Conservation (phyloP, 2,113 vertebrate species). For the Rhodinocichla rosea region DNA sequence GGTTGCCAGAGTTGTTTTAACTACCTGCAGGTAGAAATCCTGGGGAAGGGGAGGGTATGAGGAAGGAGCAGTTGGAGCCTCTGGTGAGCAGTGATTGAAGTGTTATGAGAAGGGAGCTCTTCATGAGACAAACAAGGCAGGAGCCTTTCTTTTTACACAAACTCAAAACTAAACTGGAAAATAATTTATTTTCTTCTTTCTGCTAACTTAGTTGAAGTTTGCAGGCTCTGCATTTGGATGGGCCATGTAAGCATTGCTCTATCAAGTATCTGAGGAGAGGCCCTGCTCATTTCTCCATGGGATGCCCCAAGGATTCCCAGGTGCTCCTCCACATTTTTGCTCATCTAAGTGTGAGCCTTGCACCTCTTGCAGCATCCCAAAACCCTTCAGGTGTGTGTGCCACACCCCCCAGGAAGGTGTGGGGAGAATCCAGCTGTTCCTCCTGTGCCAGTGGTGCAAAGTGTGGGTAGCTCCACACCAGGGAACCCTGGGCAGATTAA, state of each 20-base stretch:
- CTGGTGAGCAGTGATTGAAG: neutral
- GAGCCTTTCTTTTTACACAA: neutral
- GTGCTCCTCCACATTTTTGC: neutral
- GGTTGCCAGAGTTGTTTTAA: neutral
- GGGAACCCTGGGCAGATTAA: neutral
- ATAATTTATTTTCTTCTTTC: neutral
- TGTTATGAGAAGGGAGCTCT: neutral
- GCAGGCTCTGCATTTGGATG: neutral
- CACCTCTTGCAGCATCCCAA: neutral
- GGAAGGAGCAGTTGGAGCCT: neutral
- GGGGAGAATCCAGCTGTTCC: neutral
- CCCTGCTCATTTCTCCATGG: neutral
- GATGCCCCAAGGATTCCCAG: neutral
- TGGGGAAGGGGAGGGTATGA: neutral
- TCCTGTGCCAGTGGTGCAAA: neutral
- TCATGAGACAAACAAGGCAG: neutral
- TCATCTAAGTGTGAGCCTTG: neutral
- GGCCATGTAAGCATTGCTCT: neutral
- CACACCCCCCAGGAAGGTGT: neutral
- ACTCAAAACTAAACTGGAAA: neutral
- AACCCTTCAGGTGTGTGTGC: neutral
- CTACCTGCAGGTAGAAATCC: neutral
- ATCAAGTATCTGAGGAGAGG: no score
- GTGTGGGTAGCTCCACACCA: neutral
- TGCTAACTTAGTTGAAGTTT: neutral